Percentiles rank a stretch among this genome's conserved stretches.
These are phyloP conservation scores for Philonicus albiceps DNA, from an alignment of 2,888 invertebrate species.

Conservation along the genomic window DNA sequence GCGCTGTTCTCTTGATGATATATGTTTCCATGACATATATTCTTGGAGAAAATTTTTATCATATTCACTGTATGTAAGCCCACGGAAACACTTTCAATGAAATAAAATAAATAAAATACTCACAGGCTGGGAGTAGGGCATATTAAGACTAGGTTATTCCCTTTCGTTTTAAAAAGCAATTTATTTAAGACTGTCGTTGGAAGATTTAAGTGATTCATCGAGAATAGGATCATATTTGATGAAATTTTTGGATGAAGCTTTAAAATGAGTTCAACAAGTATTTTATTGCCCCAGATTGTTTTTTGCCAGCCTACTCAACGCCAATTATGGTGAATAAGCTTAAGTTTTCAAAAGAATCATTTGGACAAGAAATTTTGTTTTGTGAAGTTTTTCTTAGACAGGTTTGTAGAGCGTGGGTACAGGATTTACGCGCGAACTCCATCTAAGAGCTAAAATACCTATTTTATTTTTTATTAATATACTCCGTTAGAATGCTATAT, in stretches of 20 bases:
- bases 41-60: conserved; percentile 25
- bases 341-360: not conserved
- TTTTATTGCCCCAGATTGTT: not conserved
- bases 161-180: not conserved
- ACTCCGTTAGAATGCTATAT: too few species aligned
- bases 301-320: not conserved
- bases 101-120: not conserved
- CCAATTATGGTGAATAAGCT: not conserved
- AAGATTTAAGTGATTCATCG: not conserved
- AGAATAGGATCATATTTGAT: not conserved
- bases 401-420: not conserved
- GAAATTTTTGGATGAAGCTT: not conserved
- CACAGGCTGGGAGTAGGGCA: not conserved
- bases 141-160: not conserved
- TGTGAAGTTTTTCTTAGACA: not conserved
- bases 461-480: too few species aligned
- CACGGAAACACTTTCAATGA: not conserved
- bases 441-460: too few species aligned
- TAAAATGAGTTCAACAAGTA: not conserved
- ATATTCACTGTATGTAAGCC: not conserved
- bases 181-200: not conserved
- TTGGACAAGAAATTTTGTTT: not conserved
- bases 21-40: conserved; percentile 8
- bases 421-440: not conserved
- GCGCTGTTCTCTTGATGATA: conserved; percentile 6